phyloP scores from a whole-genome alignment of 1,140 invertebrate genomes.

The Battus philenor region DNA sequence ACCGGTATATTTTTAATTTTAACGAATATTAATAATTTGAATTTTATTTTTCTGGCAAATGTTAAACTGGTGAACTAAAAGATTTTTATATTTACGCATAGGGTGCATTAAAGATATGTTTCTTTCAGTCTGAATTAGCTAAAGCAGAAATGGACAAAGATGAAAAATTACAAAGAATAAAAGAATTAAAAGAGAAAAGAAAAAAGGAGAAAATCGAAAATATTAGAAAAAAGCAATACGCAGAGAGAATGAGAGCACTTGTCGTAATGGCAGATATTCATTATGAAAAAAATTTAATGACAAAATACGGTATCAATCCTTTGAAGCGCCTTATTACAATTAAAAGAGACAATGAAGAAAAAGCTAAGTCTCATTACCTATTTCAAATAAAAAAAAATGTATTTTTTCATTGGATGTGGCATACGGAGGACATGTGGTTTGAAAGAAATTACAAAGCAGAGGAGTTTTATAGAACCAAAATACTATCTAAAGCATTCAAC shows the following conservation, averaged over 20 bases:
- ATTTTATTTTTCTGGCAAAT: no score
- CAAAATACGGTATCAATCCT: constrained; percentile 69
- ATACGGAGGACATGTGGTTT: constrained; percentile 63
- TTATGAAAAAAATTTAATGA: constrained; percentile 72
- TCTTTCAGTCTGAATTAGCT: constrained; percentile 53
- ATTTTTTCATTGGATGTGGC: constrained; percentile 74
- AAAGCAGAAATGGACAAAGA: constrained; percentile 78
- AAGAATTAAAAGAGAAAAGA: constrained; percentile 77
- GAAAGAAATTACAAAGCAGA: constrained; percentile 70
- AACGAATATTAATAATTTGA: no score
- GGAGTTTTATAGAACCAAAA: constrained; percentile 62
- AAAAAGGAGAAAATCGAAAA: constrained; percentile 77
- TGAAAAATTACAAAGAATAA: constrained; percentile 76
- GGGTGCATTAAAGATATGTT: no score
- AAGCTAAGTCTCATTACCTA: constrained; percentile 63
- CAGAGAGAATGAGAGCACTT: constrained; percentile 68
- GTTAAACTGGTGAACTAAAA: no score
- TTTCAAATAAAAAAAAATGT: constrained; percentile 66
- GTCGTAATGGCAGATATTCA: constrained; percentile 77
- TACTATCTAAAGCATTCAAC: constrained; percentile 49
- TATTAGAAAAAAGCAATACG: constrained; percentile 75
- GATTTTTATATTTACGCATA: no score
- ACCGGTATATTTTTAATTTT: no score
- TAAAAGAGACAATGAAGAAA: constrained; percentile 70
- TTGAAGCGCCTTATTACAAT: constrained; percentile 72